phyloP scores from a whole-genome alignment of 2,888 invertebrate genomes.

The Cynaeus angustus region DNA sequence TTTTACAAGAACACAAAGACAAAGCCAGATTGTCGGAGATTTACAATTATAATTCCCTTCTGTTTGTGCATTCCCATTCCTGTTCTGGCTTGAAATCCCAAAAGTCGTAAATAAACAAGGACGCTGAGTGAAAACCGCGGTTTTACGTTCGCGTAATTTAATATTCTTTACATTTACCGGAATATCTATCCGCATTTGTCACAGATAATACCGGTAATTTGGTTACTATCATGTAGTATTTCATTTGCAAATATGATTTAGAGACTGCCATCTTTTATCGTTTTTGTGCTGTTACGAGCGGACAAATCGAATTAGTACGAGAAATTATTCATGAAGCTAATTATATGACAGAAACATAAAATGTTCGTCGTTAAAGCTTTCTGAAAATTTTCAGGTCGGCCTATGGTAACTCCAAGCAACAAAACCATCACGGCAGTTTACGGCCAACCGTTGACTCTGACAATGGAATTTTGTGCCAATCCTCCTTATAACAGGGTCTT shows the following conservation, averaged over 20 bases:
- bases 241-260: conserved; percentile 37
- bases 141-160: conserved; percentile 56
- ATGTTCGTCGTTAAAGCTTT: conserved; percentile 7
- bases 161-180: conserved; percentile 57
- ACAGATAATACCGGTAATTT: conserved; percentile 47
- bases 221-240: conserved; percentile 37
- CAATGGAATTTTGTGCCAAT: conserved; percentile 86
- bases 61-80: conserved; percentile 54
- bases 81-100: conserved; percentile 57
- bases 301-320: conserved; percentile 14
- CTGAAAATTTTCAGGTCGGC: conserved; percentile 75
- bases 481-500: conserved; percentile 78
- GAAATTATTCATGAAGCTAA: conserved; percentile 14
- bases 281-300: conserved; percentile 6
- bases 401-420: conserved; percentile 78
- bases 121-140: conserved; percentile 53
- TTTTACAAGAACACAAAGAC: conserved; percentile 51
- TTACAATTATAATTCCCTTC: conserved; percentile 63
- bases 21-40: conserved; percentile 58
- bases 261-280: conserved; percentile 5
- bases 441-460: conserved; percentile 80
- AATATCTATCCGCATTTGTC: conserved; percentile 50
- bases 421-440: conserved; percentile 81
- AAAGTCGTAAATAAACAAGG: conserved; percentile 62
- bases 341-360: conserved; percentile 18